Evolutionary conservation across 1,140 invertebrate genomes (phyloP).

Genomic region (Babylonia areolata): DNA sequence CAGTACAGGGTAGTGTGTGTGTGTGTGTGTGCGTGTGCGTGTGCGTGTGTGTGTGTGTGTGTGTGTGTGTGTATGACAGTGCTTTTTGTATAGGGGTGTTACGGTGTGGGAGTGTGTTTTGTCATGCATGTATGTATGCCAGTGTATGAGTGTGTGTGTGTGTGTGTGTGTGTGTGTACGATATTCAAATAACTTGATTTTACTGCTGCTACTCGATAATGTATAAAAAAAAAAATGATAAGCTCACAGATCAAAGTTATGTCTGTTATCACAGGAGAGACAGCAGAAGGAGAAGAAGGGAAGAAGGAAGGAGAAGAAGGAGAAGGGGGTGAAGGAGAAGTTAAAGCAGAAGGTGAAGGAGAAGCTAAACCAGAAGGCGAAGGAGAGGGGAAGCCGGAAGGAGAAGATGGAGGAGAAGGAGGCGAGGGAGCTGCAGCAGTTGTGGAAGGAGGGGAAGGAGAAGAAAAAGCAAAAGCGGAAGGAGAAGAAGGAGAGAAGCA

Average conservation of each 20-base stretch:
- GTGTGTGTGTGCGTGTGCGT: not conserved
- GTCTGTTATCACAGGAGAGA: conserved; percentile 18
- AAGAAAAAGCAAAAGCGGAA: conserved; percentile 15
- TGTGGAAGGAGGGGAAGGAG: not conserved
- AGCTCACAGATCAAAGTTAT: too few species aligned
- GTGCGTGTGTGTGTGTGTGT: too few species aligned
- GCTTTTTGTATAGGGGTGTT: too few species aligned
- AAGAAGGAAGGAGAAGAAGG: conserved; percentile 41
- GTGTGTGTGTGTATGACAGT: too few species aligned
- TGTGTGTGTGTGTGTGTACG: too few species aligned
- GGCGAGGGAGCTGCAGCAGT: not conserved
- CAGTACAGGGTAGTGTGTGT: not conserved
- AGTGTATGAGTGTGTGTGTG: too few species aligned
- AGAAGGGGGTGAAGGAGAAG: conserved; percentile 41
- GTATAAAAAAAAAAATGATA: too few species aligned
- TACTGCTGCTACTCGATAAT: too few species aligned
- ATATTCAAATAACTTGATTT: too few species aligned
- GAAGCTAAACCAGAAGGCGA: conserved; percentile 40
- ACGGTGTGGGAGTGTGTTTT: too few species aligned
- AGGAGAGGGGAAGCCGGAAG: conserved; percentile 32
- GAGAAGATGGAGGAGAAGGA: conserved; percentile 5
- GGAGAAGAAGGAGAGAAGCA: not conserved
- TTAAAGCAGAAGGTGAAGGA: conserved; percentile 39
- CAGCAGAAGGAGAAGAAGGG: conserved; percentile 37
- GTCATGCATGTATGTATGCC: too few species aligned